Evolutionary conservation across 2,888 invertebrate genomes (phyloP).

Genomic region (Agrochola lychnidis): DNA sequence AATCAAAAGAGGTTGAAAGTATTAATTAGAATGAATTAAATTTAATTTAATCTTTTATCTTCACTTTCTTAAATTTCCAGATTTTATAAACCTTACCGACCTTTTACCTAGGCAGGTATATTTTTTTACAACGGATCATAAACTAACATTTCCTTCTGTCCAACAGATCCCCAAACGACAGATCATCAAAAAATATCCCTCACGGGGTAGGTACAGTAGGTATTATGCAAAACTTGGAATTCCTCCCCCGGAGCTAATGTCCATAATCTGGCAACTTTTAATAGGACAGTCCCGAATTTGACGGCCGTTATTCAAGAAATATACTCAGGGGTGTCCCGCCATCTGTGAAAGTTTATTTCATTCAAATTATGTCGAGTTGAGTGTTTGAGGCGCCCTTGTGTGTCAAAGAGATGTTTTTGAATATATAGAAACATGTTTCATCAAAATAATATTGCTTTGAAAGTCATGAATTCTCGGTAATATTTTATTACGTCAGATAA

Average conservation of each 20-base stretch:
- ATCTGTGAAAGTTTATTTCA: slow-evolving; percentile 83
- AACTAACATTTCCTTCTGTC: slow-evolving; percentile 7
- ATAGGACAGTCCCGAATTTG: slow-evolving; percentile 87
- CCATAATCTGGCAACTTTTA: slow-evolving; percentile 90
- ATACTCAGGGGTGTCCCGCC: slow-evolving; percentile 81
- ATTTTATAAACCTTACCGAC: too few species aligned
- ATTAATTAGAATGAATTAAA: neutral
- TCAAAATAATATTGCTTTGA: neutral
- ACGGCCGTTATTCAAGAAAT: slow-evolving; percentile 88
- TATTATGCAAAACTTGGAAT: slow-evolving; percentile 85
- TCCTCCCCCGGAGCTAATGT: slow-evolving; percentile 85
- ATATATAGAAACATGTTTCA: slow-evolving; percentile 14
- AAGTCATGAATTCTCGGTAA: neutral
- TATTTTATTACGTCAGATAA: neutral
- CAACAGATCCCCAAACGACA: slow-evolving; percentile 64
- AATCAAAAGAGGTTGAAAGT: neutral
- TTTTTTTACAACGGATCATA: neutral
- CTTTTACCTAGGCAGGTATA: neutral
- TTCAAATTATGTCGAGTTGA: slow-evolving; percentile 67
- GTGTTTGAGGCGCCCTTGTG: slow-evolving; percentile 44
- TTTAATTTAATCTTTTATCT: too few species aligned
- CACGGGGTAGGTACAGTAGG: slow-evolving; percentile 63
- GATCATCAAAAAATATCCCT: slow-evolving; percentile 66
- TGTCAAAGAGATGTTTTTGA: slow-evolving; percentile 12
- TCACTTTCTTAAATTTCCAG: neutral